phyloP scores from a whole-genome alignment of 1,140 invertebrate species.

The fruit fly (Drosophila melanogaster) region DNA sequence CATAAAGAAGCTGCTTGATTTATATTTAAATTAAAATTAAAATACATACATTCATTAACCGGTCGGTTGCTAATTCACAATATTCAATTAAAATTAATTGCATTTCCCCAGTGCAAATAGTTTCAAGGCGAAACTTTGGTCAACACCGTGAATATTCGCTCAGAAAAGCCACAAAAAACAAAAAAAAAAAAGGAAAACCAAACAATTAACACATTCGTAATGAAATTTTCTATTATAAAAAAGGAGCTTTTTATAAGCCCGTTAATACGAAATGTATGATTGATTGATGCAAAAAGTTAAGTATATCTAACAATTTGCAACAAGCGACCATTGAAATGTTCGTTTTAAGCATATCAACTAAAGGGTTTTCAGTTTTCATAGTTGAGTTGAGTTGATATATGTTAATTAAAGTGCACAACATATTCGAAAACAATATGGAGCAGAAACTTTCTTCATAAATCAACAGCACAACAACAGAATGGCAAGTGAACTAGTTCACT shows the following conservation, averaged over 20 bases:
- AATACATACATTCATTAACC: constrained; percentile 40
- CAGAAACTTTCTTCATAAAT: background rate
- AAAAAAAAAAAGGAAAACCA: constrained; percentile 10
- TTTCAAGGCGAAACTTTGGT: constrained; percentile 24
- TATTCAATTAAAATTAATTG: constrained; percentile 54
- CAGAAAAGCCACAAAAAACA: background rate
- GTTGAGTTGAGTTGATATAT: no score
- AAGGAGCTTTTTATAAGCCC: constrained; percentile 8
- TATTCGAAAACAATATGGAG: no score
- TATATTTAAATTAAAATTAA: constrained; percentile 52
- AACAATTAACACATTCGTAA: constrained; percentile 41
- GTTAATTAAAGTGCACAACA: no score
- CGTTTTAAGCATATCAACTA: constrained; percentile 2
- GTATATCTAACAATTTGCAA: constrained; percentile 6
- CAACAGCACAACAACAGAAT: background rate
- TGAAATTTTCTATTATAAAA: constrained; percentile 8
- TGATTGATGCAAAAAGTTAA: constrained; percentile 15
- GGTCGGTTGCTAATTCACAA: constrained; percentile 43
- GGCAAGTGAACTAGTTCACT: constrained; percentile 27
- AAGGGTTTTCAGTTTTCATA: background rate
- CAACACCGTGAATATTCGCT: constrained; percentile 3
- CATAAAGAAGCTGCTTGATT: constrained; percentile 36
- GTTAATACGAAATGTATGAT: constrained; percentile 12
- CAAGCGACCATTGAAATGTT: background rate
- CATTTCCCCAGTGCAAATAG: constrained; percentile 33